Base-by-base conservation (phyloP, 2,113 vertebrate species). In the Brachypteracias leptosomus region DNA sequence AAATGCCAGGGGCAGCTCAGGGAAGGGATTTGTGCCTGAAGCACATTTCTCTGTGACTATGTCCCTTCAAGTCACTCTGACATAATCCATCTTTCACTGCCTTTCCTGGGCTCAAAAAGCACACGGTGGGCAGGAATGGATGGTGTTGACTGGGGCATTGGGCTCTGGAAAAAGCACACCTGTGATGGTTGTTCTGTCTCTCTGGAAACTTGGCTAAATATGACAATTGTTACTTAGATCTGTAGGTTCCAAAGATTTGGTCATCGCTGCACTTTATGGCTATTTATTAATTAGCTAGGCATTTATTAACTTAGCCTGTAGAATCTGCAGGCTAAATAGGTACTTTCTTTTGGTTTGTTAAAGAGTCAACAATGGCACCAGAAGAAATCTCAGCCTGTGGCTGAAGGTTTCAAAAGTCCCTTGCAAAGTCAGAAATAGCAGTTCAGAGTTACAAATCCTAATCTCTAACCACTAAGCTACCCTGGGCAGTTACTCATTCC, bases 231-330 rank as follows among this genome's bases (percentile, higher is more conserved):
- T 66, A 20, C 79, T 55, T 47, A 21, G 24, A 74, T n/a, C 17
- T 35, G 29, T 52, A 67, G 47, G 47, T 40, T 89, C 42, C n/a
- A 38, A 76, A 88, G 63, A 92, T 51, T 78, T 71, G 72, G 63
- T 71, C 46, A 67, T 86, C 55, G 29, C 42, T 90, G 42, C 1
- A 3, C 47, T 84, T 93, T 40, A 46, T 63, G 42, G 63, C 42
- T 82, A 86, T 89, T 89, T 92, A 86, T 84, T 90, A 85, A 81
- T 72, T 74, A 52, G 29, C 35, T 54, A 78, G 61, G 25, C 42
- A 72, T 95, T 96, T 86, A 92, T 95, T 96, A 89, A 96, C 84
- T 49, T 75, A 65, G 22, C 16, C n/a, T 0, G 2, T 38, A 58
- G 61, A 59, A 74, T 77, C 57, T 72, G 47, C 57, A 81, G 74